Evolutionary conservation across 2,797 vertebrate genomes (phyloP), one percentile per base, ranked within the genome.

Genomic region (Orestias chungarensis): DNA sequence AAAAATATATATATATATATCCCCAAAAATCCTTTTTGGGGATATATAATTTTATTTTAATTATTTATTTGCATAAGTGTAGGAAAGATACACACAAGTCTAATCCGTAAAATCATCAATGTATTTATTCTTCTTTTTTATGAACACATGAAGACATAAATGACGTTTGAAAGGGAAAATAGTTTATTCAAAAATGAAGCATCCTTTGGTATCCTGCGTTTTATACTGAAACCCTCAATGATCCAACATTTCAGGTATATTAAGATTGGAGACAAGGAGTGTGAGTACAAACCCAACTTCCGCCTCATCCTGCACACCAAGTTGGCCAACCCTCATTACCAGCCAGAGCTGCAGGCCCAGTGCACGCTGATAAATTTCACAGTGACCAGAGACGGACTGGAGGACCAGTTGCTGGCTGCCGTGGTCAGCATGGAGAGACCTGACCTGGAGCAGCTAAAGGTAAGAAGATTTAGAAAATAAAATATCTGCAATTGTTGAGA

Each of bases 301-400:
- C 95, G 93, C 0, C 96, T 99, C 66, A 96, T 99, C 83, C 96
- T 99, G 33, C 97, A 99, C 90, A 98, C 97, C 15, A 99, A 98
- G 87, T 91, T 99, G 43, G 96, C 96, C 52, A 99, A 94, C 85
- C 98, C 97, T 12, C 98, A 99, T 87, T 99, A 99, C 91, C 97
- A 95, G 71, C 98, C 98, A 0, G 98, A 99, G 90, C 94, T 99
- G 82, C 98, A 99, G 89, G 97, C 97, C 4, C 98, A 99, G 92
- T 96, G 97, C 88, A 99, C 97, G 17, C 93, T 99, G 79, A 96
- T 99, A 73, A 96, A 99, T 86, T 99, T 99, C 92, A 98, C 96
- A 0, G 97, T 99, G 86, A 98, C 96, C 1, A 92, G 94, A 4
- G 95, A 96, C 0, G 97, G 97, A 17, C 88, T 99, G 74, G 97